A percentile compares a stretch with the other conserved stretches of the same genome.
phyloP scores from a whole-genome alignment of 2,113 vertebrate species.

The Gambusia holbrooki region DNA sequence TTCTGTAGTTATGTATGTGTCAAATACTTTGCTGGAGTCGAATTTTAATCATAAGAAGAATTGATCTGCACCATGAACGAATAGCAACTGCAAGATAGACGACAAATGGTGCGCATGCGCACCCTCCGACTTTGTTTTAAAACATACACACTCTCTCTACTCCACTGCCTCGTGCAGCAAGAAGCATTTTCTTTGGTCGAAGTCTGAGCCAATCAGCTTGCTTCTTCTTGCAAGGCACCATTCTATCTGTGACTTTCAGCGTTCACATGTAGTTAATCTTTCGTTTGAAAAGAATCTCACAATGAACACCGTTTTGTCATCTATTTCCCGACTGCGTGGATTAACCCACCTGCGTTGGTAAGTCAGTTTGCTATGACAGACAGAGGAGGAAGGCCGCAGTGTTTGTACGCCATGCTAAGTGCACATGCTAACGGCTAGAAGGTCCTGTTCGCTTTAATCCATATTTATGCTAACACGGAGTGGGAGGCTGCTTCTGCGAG shows the following conservation, averaged over 20 bases:
- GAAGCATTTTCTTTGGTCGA: slow-evolving; percentile 42
- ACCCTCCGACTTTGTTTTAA: too few relatives aligned
- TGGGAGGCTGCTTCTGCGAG: too few relatives aligned
- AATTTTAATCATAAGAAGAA: too few relatives aligned
- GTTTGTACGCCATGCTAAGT: slow-evolving; percentile 11
- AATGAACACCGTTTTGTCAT: slow-evolving; percentile 58
- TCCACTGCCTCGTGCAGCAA: background rate
- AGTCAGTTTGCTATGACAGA: background rate
- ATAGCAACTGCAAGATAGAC: too few relatives aligned
- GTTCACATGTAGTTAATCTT: slow-evolving; percentile 2
- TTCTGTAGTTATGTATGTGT: too few relatives aligned
- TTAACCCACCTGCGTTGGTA: slow-evolving; percentile 50
- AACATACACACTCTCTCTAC: too few relatives aligned
- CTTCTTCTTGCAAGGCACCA: background rate
- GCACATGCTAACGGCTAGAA: background rate
- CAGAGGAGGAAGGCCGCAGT: background rate
- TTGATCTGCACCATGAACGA: too few relatives aligned
- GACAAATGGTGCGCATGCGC: too few relatives aligned
- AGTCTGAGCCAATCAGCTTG: slow-evolving; percentile 47
- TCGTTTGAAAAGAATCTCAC: slow-evolving; percentile 7
- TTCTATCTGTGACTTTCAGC: slow-evolving; percentile 62
- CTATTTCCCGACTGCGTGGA: slow-evolving; percentile 49
- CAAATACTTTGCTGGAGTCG: too few relatives aligned
- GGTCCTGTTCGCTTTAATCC: background rate
- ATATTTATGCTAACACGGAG: too few relatives aligned